Conservation (phyloP, 2,113 vertebrate species). For the Nannospalax galili region DNA sequence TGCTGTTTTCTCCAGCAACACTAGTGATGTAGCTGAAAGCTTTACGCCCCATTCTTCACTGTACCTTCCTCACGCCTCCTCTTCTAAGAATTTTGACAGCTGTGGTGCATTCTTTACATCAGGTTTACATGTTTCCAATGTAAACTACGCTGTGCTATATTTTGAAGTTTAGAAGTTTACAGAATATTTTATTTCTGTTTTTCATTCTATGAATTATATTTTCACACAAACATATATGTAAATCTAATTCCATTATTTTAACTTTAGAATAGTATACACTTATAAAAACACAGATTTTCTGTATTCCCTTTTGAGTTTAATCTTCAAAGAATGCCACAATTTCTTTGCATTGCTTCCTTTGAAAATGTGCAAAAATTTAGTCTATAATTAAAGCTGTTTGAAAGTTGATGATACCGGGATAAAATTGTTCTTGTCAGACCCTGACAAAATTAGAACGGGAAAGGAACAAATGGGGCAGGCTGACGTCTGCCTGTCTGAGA, state of each 20-base stretch:
- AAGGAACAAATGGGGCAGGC: not conserved
- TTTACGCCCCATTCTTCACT: not conserved
- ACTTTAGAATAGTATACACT: not conserved
- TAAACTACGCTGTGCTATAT: not conserved
- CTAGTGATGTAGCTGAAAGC: not conserved
- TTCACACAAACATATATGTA: not conserved
- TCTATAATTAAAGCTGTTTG: constrained; percentile 19
- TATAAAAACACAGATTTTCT: constrained; percentile 16
- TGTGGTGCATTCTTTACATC: not conserved
- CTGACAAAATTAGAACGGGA: not conserved
- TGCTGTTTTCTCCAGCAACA: not conserved
- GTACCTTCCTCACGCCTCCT: not conserved
- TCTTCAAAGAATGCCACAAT: not conserved
- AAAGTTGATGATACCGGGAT: not conserved
- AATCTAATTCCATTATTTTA: constrained; percentile 41
- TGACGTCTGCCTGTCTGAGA: not conserved
- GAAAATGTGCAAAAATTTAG: not conserved
- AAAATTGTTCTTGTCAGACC: constrained; percentile 27
- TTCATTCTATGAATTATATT: not conserved
- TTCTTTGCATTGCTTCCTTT: not conserved
- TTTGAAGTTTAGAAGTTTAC: constrained; percentile 44
- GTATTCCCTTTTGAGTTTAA: not conserved
- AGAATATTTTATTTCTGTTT: not conserved
- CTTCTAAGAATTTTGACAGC: not conserved
- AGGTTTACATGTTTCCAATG: not conserved